phyloP scores from a whole-genome alignment of 2,113 vertebrate genomes.

The Urocolius indicus region DNA sequence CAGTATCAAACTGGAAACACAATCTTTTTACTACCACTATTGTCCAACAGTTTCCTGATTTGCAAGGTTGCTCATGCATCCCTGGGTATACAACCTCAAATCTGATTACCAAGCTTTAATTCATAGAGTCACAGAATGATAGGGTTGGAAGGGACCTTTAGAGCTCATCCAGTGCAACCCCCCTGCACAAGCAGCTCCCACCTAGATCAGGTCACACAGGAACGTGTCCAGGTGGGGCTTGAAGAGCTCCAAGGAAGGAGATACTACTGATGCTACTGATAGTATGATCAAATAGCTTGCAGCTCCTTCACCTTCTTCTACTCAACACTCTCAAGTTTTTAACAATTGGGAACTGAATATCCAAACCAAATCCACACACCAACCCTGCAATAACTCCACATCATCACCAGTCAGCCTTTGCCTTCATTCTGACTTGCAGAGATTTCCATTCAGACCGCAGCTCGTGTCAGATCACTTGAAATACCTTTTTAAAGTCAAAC shows the following conservation, averaged over 20 bases:
- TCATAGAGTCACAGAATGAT: too few relatives aligned
- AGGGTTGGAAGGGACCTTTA: too few relatives aligned
- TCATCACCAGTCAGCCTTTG: background rate
- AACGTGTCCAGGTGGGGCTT: too few relatives aligned
- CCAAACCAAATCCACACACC: background rate
- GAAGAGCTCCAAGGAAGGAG: too few relatives aligned
- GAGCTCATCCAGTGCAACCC: too few relatives aligned
- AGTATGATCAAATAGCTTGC: background rate
- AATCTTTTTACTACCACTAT: background rate
- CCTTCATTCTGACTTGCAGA: background rate
- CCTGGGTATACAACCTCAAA: background rate
- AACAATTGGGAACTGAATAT: background rate
- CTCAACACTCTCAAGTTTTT: background rate
- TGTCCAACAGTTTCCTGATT: background rate
- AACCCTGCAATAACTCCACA: background rate
- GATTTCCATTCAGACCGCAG: background rate
- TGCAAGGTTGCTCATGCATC: background rate
- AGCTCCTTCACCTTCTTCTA: background rate
- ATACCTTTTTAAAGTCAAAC: background rate
- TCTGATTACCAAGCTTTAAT: background rate
- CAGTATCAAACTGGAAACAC: background rate
- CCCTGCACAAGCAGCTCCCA: too few relatives aligned
- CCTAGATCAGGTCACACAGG: too few relatives aligned
- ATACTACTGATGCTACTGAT: background rate
- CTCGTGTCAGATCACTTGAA: background rate